Evolutionary conservation across 2,888 invertebrate species (phyloP).

Genomic region (Tenthredo amoena): DNA sequence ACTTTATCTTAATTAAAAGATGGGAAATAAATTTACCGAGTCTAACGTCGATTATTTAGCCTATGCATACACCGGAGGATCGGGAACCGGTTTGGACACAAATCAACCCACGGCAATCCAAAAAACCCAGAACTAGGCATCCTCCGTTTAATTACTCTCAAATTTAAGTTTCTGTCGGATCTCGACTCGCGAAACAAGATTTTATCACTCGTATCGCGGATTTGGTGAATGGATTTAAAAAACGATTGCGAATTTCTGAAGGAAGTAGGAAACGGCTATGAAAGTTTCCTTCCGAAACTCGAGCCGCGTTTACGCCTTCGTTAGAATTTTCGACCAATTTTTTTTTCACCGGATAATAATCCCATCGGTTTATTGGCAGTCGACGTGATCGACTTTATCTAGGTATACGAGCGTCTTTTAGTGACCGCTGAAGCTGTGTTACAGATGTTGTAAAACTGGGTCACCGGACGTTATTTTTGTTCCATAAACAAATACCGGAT

Average conservation of each 20-base stretch:
- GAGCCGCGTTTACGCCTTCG: no score
- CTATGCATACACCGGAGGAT: neutral
- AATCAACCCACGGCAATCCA: neutral
- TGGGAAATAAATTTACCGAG: slow-evolving; percentile 7
- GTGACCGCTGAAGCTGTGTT: slow-evolving; percentile 22
- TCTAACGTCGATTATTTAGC: neutral
- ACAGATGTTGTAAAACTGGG: slow-evolving; percentile 47
- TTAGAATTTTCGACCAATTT: neutral
- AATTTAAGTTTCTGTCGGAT: neutral
- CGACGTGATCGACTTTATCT: neutral
- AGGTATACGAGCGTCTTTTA: neutral
- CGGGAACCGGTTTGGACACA: slow-evolving; percentile 37
- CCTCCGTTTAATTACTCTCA: neutral
- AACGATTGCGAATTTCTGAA: neutral
- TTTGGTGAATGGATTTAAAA: neutral
- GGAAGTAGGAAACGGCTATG: neutral
- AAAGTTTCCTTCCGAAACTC: no score
- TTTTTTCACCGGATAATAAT: neutral
- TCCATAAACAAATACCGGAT: slow-evolving; percentile 47
- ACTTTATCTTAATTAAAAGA: slow-evolving; percentile 6
- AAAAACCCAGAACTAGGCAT: slow-evolving; percentile 12
- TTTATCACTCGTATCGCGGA: neutral
- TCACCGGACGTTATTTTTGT: slow-evolving; percentile 49
- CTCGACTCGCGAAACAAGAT: neutral
- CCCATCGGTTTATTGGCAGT: neutral